These are phyloP conservation scores for Tryphoninae sp. DNA, from an alignment of 2,888 invertebrate genomes.

Conservation along the genomic window DNA sequence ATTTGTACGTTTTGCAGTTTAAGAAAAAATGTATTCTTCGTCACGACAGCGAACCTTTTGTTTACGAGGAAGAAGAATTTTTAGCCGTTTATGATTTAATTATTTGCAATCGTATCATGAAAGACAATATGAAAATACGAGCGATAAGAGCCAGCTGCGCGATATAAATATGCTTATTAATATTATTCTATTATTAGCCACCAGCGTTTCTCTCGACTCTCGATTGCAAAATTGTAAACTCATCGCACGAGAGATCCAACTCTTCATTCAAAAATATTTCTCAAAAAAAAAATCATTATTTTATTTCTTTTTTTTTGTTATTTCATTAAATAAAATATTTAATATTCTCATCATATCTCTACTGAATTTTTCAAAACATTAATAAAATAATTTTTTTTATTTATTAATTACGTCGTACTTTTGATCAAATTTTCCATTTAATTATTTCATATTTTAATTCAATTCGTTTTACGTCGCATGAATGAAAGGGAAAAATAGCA, in stretches of 20 bases:
- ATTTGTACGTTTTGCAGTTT: too few species aligned
- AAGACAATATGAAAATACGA: neutral
- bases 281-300: too few species aligned
- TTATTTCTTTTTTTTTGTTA: too few species aligned
- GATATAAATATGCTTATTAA: conserved; percentile 14
- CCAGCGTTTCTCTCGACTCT: neutral
- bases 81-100: too few species aligned
- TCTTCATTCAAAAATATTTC: too few species aligned
- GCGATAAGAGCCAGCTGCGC: neutral
- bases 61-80: too few species aligned
- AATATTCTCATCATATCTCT: too few species aligned
- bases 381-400: too few species aligned
- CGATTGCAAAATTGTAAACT: conserved; percentile 52
- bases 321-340: too few species aligned
- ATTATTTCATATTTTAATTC: neutral
- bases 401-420: neutral
- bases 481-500: neutral
- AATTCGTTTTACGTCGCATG: neutral
- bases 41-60: too few species aligned
- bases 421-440: neutral
- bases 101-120: neutral
- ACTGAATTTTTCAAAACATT: too few species aligned
- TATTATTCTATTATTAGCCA: conserved; percentile 7
- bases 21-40: too few species aligned
- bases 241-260: conserved; percentile 34